Evolutionary conservation across 2,113 vertebrate genomes (phyloP), one percentile per base, ranked within the genome.

Genomic region (Lipotes vexillifer): DNA sequence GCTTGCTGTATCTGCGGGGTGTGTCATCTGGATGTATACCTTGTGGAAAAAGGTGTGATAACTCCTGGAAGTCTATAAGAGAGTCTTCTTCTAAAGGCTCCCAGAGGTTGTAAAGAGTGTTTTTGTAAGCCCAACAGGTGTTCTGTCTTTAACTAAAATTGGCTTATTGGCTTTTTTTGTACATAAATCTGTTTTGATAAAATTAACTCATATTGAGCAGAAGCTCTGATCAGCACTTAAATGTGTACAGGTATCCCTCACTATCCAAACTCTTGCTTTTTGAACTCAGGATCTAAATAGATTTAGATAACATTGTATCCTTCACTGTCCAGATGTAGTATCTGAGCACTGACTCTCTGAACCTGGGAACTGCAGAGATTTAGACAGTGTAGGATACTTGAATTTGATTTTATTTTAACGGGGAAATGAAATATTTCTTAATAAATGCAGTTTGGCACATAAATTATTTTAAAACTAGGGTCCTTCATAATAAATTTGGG

Each of bases 371-470:
- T 41, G 20, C 23, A 82, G 55, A 72, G 49, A 77, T 69, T 82
- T 10, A 82, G 1, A 83, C 77, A 88, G 61, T 91, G 6, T 68
- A 80, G 33, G 52, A 65, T 85, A 63, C 20, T 63, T 91, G 41
- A 82, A 82, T 93, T 59, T 92, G 41, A 27, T 65, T 85, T 92
- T 93, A 18, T 77, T 90, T 55, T 44, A 77, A 44, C 83, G 61
- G 72, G 52, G 65, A 93, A 88, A 87, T 86, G 33, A 90, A 90
- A 12, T 91, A 33, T 74, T 65, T 93, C n/a, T 93, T 83, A 49
- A 44, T 92, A 74, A 72, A 52, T 84, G 3, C 38, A 71, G 21
- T 78, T 59, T 61, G 33, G 36, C 78, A 46, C 11, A 31, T 77
- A 81, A 44, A 83, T 59, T 63, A 63, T 63, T 82, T 82, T 20